These are phyloP conservation scores for Drosophila crucigera DNA, from an alignment of 2,888 invertebrate genomes.

Conservation along the genomic window DNA sequence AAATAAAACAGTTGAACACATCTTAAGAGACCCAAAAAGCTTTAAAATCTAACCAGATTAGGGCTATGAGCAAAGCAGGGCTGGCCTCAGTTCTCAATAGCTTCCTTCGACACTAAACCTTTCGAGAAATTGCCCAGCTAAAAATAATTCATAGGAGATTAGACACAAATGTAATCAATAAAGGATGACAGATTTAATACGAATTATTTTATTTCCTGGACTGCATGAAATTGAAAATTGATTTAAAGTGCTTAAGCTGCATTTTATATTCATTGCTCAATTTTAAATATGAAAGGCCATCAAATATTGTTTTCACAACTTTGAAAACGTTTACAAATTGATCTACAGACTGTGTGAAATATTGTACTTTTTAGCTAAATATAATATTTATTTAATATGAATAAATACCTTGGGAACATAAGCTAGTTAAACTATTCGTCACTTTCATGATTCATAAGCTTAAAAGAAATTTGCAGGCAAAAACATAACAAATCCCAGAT, in stretches of 20 bases:
- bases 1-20: constrained; percentile 6
- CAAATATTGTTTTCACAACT: not conserved
- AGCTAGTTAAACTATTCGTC: not conserved
- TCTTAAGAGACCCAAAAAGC: constrained; percentile 16
- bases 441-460: not conserved
- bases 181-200: not conserved
- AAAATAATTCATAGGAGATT: constrained; percentile 1
- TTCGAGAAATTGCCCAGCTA: constrained; percentile 4
- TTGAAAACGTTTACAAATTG: not conserved
- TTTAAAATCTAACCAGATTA: constrained; percentile 12
- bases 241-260: not conserved
- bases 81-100: not conserved
- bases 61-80: not conserved
- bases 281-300: not conserved
- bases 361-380: not conserved
- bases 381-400: not conserved
- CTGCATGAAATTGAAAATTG: not conserved
- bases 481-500: not conserved
- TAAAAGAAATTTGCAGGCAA: not conserved
- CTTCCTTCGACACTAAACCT: too few relatives aligned
- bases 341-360: not conserved
- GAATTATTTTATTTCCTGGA: not conserved
- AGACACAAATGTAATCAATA: not conserved
- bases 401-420: not conserved
- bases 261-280: not conserved